Percentiles rank a stretch among this genome's conserved stretches.
Evolutionary conservation across 2,113 vertebrate genomes (phyloP).

Genomic region (Kryptolebias marmoratus): DNA sequence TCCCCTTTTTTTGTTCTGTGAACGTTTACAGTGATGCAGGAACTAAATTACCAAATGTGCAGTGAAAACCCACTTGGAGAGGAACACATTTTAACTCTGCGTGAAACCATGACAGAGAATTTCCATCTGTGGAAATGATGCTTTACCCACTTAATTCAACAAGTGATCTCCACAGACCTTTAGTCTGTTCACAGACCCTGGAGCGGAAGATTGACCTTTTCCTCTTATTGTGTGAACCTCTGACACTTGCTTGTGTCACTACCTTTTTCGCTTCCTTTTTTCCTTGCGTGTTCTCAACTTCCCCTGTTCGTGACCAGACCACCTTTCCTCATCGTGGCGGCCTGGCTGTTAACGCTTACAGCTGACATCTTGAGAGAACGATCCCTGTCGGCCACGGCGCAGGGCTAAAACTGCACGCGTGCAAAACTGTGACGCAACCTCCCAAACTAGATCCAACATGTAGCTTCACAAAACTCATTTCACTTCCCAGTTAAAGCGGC

Average conservation of each 20-base stretch:
- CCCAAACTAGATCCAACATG: not conserved
- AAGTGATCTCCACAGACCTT: not conserved
- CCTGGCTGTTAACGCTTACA: not conserved
- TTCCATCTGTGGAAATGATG: conserved; percentile 16
- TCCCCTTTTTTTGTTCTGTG: not conserved
- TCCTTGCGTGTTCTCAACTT: conserved; percentile 55
- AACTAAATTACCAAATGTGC: not conserved
- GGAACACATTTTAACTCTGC: not conserved
- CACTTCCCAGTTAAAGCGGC: conserved; percentile 1
- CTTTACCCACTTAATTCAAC: not conserved
- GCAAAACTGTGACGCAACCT: conserved; percentile 6
- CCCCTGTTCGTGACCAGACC: conserved; percentile 66
- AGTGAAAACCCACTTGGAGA: not conserved
- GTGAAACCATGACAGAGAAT: not conserved
- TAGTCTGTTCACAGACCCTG: conserved; percentile 10
- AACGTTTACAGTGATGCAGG: not conserved
- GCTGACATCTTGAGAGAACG: conserved; percentile 17
- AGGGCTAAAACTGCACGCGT: not conserved
- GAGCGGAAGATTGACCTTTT: conserved; percentile 35
- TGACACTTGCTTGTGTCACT: conserved; percentile 40
- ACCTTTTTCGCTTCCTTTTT: conserved; percentile 62
- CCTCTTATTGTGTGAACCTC: conserved; percentile 60
- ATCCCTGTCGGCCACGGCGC: not conserved
- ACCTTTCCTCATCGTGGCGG: conserved; percentile 45
- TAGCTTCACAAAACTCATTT: conserved; percentile 14